A percentile compares a stretch with the other conserved stretches of the same genome.
phyloP scores from a whole-genome alignment of 2,113 vertebrate species.

The Oryzias curvinotus region DNA sequence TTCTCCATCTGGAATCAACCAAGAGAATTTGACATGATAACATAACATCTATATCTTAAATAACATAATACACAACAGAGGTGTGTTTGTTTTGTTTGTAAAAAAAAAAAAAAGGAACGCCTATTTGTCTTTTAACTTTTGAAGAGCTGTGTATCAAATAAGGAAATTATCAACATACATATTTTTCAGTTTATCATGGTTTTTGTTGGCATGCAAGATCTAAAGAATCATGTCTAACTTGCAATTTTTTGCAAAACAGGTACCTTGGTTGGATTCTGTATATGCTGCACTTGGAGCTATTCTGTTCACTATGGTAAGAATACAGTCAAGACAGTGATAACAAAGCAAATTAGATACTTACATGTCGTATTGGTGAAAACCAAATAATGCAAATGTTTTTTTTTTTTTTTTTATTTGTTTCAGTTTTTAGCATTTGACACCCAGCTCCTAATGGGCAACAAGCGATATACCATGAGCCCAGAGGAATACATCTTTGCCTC shows the following conservation, averaged over 20 bases:
- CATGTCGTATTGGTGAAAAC: not conserved
- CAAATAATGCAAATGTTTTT: not conserved
- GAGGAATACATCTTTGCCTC: conserved; percentile 95
- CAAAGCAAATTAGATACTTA: not conserved
- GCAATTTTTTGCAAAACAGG: conserved; percentile 63
- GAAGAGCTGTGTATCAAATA: too few relatives aligned
- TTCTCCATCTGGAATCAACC: too few relatives aligned
- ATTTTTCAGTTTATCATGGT: too few relatives aligned
- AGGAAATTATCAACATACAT: too few relatives aligned
- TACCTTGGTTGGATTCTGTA: conserved; percentile 86
- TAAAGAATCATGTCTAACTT: conserved; percentile 2
- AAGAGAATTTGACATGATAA: too few relatives aligned
- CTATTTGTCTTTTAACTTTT: too few relatives aligned
- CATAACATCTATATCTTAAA: too few relatives aligned
- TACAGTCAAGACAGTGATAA: not conserved
- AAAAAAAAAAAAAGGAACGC: too few relatives aligned
- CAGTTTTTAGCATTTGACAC: conserved; percentile 95
- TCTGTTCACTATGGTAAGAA: conserved; percentile 88
- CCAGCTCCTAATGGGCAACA: conserved; percentile 91
- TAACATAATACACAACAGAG: too few relatives aligned
- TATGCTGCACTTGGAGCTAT: conserved; percentile 86
- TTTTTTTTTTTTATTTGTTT: conserved; percentile 32
- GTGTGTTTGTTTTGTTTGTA: too few relatives aligned
- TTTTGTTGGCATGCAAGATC: too few relatives aligned
- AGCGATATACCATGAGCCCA: conserved; percentile 84